A percentile compares a stretch with the other conserved stretches of the same genome.
Evolutionary conservation across 92 coral and sea anemone species (phyloP).

Genomic region (Desmophyllum pertusum): DNA sequence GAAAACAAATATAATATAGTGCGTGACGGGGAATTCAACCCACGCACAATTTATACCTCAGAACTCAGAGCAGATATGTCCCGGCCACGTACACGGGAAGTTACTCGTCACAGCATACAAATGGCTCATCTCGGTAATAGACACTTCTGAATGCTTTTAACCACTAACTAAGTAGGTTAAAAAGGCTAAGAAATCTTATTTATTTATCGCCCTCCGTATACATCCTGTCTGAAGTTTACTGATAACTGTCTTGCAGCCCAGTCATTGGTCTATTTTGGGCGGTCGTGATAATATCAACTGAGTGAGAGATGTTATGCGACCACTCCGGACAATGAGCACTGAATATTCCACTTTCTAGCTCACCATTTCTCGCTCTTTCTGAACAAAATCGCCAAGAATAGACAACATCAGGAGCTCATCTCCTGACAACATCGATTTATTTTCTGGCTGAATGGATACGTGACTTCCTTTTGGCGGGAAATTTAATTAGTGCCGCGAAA

Average conservation of each 20-base stretch:
- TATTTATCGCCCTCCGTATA: background rate
- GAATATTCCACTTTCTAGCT: background rate
- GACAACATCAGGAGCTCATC: no score
- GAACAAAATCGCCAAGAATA: background rate
- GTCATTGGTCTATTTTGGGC: background rate
- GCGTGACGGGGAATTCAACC: no score
- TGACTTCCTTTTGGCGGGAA: no score
- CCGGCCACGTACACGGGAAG: conserved; percentile 2
- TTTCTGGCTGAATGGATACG: no score
- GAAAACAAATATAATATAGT: no score
- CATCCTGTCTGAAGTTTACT: background rate
- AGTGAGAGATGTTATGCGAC: background rate
- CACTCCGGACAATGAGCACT: background rate
- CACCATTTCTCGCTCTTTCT: background rate
- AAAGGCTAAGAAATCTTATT: background rate
- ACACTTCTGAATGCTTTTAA: background rate
- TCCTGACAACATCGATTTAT: no score
- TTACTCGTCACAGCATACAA: background rate
- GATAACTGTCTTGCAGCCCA: background rate
- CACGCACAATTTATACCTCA: no score
- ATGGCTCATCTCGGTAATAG: background rate
- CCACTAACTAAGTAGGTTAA: background rate
- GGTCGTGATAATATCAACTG: background rate
- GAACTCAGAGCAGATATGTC: no score
- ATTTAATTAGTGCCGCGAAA: no score